phyloP scores from a whole-genome alignment of 2,113 vertebrate species.

The Tyrannus savana region DNA sequence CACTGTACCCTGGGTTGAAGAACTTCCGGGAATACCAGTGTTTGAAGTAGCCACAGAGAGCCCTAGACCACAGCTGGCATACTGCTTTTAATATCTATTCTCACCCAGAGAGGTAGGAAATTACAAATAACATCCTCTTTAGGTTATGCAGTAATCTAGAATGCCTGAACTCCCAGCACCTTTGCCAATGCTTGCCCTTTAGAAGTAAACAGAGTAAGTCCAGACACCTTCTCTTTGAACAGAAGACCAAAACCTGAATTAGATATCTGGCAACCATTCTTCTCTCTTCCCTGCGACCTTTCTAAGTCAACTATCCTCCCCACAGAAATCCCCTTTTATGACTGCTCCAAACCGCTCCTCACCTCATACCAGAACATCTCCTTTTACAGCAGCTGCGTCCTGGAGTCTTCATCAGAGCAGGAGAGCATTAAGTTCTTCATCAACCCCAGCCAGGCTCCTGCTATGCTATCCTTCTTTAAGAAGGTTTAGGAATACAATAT shows the following conservation, averaged over 20 bases:
- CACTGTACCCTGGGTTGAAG: neutral
- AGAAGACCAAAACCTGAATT: neutral
- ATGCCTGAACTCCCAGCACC: neutral
- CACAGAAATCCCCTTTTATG: neutral
- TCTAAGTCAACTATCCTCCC: neutral
- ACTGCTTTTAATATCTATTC: neutral
- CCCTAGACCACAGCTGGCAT: neutral
- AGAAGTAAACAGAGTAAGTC: neutral
- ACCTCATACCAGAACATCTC: neutral
- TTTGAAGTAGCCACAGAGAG: neutral
- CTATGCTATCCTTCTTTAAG: neutral
- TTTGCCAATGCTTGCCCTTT: neutral
- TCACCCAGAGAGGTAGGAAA: neutral
- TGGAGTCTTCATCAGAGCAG: neutral
- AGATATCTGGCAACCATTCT: neutral
- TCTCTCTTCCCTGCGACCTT: neutral
- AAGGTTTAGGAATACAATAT: neutral
- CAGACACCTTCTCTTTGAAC: neutral
- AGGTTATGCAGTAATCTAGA: neutral
- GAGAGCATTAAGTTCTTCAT: neutral
- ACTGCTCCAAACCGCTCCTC: neutral
- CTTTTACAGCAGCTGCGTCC: neutral
- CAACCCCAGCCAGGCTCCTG: neutral
- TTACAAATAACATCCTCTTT: neutral
- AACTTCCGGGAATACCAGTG: neutral